A percentile compares a stretch with the other conserved stretches of the same genome.
phyloP scores from a whole-genome alignment of 2,113 vertebrate species.

The Cyprinodon tularosa region DNA sequence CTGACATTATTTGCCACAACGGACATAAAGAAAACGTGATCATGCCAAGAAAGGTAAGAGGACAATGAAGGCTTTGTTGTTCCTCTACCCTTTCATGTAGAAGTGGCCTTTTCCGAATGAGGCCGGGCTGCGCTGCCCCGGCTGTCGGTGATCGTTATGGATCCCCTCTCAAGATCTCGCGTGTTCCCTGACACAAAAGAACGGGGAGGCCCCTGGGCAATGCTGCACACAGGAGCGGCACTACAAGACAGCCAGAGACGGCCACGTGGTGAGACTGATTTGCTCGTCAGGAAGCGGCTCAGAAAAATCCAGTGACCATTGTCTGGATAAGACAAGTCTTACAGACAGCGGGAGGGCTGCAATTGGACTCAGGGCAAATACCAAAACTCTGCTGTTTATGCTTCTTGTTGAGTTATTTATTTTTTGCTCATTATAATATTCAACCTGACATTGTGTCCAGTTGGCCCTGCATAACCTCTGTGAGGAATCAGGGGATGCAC shows the following conservation, averaged over 20 bases:
- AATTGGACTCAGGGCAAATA: slow-evolving; percentile 75
- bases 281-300: slow-evolving; percentile 62
- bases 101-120: slow-evolving; percentile 68
- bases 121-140: slow-evolving; percentile 52
- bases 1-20: slow-evolving; percentile 38
- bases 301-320: slow-evolving; percentile 61
- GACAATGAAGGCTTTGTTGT: slow-evolving; percentile 45
- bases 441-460: slow-evolving; percentile 78
- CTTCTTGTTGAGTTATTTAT: slow-evolving; percentile 74
- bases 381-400: slow-evolving; percentile 65
- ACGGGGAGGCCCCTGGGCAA: slow-evolving; percentile 66
- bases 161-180: slow-evolving; percentile 62
- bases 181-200: slow-evolving; percentile 68
- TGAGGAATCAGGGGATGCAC: slow-evolving; percentile 71
- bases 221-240: slow-evolving; percentile 40
- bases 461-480: slow-evolving; percentile 62
- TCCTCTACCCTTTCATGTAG: slow-evolving; percentile 70
- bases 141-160: slow-evolving; percentile 77
- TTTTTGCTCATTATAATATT: slow-evolving; percentile 79
- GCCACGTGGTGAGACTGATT: slow-evolving; percentile 66
- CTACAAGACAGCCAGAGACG: slow-evolving; percentile 56
- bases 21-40: slow-evolving; percentile 47
- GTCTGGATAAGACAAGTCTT: slow-evolving; percentile 68
- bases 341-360: slow-evolving; percentile 54
- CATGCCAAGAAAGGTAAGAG: slow-evolving; percentile 52